Evolutionary conservation across 1,140 invertebrate genomes (phyloP).

Genomic region (Bombus superbus): DNA sequence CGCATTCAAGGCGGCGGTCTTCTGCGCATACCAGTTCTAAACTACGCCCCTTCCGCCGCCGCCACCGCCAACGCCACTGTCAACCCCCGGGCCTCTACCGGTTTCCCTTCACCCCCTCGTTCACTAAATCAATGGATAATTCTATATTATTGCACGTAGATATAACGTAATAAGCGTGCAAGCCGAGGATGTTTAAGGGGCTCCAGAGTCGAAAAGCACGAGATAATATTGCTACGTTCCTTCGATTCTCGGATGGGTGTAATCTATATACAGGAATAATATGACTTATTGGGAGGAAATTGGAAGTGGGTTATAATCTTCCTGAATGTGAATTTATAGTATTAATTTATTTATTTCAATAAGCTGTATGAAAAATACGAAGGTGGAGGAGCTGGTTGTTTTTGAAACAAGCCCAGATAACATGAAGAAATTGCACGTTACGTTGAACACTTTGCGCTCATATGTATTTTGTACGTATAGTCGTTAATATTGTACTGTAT

Average conservation of each 20-base stretch:
- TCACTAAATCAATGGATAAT: conserved; percentile 65
- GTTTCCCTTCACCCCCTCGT: not conserved
- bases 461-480: too few species aligned
- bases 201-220: not conserved
- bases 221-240: not conserved
- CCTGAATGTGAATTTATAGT: too few species aligned
- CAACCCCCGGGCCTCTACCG: not conserved
- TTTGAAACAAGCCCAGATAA: too few species aligned
- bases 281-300: too few species aligned
- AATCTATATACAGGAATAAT: too few species aligned
- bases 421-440: too few species aligned
- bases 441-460: too few species aligned
- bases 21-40: conserved; percentile 55
- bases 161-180: conserved; percentile 28
- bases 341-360: too few species aligned
- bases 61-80: not conserved
- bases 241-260: not conserved
- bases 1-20: conserved; percentile 61
- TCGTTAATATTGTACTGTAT: too few species aligned
- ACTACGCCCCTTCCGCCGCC: conserved; percentile 27
- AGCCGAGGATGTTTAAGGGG: conserved; percentile 40
- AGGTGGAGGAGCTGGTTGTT: too few species aligned
- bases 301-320: too few species aligned
- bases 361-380: too few species aligned
- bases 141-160: conserved; percentile 48